phyloP scores from a whole-genome alignment of 1,140 invertebrate species.

The Drosophila repletoides region DNA sequence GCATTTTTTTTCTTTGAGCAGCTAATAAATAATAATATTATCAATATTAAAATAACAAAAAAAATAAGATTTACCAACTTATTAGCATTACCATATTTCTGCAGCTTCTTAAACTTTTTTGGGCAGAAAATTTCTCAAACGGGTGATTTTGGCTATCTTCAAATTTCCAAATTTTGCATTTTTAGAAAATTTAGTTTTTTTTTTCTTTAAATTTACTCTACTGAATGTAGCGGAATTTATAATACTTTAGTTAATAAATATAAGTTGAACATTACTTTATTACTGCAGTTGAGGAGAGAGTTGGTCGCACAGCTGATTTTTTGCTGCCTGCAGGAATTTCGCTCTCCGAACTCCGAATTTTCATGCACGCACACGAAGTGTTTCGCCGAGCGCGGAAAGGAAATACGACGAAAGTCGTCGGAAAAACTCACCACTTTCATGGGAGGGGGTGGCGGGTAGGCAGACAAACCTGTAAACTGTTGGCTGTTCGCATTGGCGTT shows the following conservation, averaged over 20 bases:
- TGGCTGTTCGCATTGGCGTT: constrained; percentile 31
- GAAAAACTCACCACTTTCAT: constrained; percentile 58
- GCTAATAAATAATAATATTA: too few relatives aligned
- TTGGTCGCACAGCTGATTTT: constrained; percentile 59
- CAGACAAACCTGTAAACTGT: constrained; percentile 27
- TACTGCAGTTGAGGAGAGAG: background rate
- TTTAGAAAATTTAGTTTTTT: background rate
- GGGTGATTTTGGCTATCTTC: too few relatives aligned
- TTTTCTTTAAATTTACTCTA: background rate
- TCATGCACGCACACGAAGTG: background rate
- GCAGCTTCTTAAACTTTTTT: too few relatives aligned
- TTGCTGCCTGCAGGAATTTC: constrained; percentile 57
- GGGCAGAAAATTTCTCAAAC: too few relatives aligned
- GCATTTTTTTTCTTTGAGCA: too few relatives aligned
- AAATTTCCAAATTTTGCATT: background rate
- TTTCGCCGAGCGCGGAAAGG: constrained; percentile 14
- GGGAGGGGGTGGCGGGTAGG: constrained; percentile 5
- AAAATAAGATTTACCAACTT: background rate
- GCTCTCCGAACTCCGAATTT: constrained; percentile 51
- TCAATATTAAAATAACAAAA: background rate
- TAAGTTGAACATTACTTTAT: background rate
- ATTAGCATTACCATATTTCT: too few relatives aligned
- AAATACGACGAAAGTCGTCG: constrained; percentile 24
- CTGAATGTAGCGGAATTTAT: background rate
- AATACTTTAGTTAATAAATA: too few relatives aligned